Conservation (phyloP, 2,113 vertebrate genomes). For the Nesoenas mayeri region DNA sequence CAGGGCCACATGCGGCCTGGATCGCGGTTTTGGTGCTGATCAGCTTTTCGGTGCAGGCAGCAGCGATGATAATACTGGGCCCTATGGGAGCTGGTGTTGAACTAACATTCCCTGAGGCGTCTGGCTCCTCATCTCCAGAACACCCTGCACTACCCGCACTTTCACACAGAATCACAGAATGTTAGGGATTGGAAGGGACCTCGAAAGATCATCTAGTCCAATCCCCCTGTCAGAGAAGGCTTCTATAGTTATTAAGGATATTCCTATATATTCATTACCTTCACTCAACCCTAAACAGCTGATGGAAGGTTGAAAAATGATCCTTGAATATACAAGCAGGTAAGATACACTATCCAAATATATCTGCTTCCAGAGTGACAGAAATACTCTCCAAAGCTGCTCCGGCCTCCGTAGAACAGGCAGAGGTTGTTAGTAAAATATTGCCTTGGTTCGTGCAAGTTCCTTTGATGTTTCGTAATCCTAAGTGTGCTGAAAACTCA, state of each 20-base stretch:
- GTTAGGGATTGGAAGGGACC: too few species aligned
- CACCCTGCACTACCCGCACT: background rate
- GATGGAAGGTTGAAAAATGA: background rate
- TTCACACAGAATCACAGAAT: too few species aligned
- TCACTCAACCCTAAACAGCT: background rate
- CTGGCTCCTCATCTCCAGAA: background rate
- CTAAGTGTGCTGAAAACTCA: background rate
- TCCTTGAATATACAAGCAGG: background rate
- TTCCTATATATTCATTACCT: background rate
- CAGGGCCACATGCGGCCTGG: background rate
- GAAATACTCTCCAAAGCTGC: background rate
- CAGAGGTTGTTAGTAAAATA: background rate
- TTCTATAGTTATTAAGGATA: background rate
- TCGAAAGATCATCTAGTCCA: too few species aligned
- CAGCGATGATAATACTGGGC: too few species aligned
- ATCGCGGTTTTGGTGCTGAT: background rate
- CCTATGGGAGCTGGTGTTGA: background rate
- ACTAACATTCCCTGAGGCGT: background rate
- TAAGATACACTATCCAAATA: background rate
- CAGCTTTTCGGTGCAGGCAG: background rate
- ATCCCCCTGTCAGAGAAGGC: background rate
- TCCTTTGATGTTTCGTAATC: background rate
- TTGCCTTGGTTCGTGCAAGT: background rate
- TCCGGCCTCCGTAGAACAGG: background rate
- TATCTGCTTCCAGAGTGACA: background rate